Evolutionary conservation across 2,113 vertebrate species (phyloP).

Genomic region (Spea multiplicata): DNA sequence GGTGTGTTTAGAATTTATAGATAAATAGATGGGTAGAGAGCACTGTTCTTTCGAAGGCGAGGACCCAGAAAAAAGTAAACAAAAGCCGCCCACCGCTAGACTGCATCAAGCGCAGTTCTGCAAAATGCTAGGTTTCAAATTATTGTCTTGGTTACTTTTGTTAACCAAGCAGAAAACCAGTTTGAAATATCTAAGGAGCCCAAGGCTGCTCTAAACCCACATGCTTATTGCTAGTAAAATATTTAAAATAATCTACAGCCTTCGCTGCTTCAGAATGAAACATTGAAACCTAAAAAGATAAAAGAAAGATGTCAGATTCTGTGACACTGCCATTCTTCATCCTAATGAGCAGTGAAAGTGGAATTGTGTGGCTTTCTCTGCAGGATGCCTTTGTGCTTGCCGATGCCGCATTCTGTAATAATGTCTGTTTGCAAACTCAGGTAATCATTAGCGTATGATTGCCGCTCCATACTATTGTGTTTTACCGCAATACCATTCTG

Average conservation of each 20-base stretch:
- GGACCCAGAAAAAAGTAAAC: no score
- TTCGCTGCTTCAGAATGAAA: constrained; percentile 11
- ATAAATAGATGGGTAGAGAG: no score
- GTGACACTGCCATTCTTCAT: constrained; percentile 43
- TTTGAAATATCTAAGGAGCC: neutral
- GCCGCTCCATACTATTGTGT: constrained; percentile 22
- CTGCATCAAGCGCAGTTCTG: no score
- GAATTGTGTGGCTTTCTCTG: constrained; percentile 36
- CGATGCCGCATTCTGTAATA: constrained; percentile 23
- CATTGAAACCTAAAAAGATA: constrained; percentile 25
- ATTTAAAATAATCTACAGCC: constrained; percentile 30
- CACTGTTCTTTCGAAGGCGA: no score
- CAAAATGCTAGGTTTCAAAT: neutral
- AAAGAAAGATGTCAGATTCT: constrained; percentile 41
- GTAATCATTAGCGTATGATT: constrained; percentile 34
- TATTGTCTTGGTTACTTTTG: neutral
- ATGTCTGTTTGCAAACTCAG: constrained; percentile 33
- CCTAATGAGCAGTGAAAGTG: constrained; percentile 41
- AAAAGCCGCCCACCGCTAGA: no score
- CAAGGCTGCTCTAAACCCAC: neutral
- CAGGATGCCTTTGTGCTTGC: constrained; percentile 23
- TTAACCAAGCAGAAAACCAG: constrained; percentile 11
- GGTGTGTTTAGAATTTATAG: no score
- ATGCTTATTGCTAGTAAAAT: constrained; percentile 26
- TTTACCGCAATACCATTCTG: constrained; percentile 18